These are phyloP conservation scores for Potamilus streckersoni DNA, from an alignment of 1,140 invertebrate species.

Conservation along the genomic window DNA sequence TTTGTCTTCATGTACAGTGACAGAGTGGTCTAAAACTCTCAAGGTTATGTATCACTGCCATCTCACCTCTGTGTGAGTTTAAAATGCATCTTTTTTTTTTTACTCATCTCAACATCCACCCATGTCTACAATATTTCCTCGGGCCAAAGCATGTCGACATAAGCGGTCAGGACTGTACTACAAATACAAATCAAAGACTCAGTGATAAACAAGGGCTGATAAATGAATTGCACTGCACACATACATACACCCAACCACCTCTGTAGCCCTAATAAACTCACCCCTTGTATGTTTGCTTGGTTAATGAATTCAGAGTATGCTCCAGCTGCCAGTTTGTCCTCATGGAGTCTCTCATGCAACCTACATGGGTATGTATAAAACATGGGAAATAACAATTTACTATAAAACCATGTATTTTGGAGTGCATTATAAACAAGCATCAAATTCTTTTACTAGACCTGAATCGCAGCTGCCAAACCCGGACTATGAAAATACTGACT, in stretches of 20 bases:
- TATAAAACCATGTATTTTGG: neutral
- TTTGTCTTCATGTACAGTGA: too few species aligned
- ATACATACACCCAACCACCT: neutral
- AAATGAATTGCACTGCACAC: neutral
- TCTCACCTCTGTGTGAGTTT: too few species aligned
- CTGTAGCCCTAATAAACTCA: constrained; percentile 30
- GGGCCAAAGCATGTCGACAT: neutral
- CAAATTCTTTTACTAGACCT: too few species aligned
- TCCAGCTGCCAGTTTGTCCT: constrained; percentile 88
- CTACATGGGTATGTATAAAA: constrained; percentile 62
- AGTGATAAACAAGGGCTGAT: neutral
- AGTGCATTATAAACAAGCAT: too few species aligned
- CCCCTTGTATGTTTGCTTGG: constrained; percentile 74
- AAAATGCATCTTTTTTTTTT: too few species aligned
- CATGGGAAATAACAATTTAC: neutral
- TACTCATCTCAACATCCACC: too few species aligned
- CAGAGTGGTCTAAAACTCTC: too few species aligned
- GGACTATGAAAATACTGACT: too few species aligned
- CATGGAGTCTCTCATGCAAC: constrained; percentile 87
- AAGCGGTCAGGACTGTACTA: neutral
- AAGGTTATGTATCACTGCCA: too few species aligned
- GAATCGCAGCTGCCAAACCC: too few species aligned
- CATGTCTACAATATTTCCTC: neutral
- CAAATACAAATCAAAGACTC: neutral
- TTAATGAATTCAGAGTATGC: constrained; percentile 91